Conservation (phyloP, 2,113 vertebrate species). For the Marcusenius ussheri region DNA sequence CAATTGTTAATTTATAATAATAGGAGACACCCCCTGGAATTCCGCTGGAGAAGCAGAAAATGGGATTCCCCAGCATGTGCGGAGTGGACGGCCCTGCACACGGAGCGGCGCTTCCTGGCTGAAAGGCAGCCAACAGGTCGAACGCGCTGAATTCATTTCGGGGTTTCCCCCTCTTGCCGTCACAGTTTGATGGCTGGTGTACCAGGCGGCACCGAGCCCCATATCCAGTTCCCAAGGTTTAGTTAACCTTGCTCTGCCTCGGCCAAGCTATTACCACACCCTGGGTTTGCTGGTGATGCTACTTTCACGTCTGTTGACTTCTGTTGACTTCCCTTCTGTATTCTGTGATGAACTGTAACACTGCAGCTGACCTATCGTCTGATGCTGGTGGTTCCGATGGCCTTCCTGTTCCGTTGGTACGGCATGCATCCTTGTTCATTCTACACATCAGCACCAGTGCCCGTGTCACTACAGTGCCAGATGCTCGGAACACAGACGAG, state of each 20-base stretch:
- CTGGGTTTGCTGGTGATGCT: background rate
- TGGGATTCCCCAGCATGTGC: background rate
- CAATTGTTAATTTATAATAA: constrained; percentile 12
- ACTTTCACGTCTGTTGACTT: too few species aligned
- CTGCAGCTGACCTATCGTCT: background rate
- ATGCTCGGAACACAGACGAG: background rate
- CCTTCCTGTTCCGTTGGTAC: background rate
- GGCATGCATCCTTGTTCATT: background rate
- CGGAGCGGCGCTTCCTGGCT: background rate
- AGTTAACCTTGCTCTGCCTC: background rate
- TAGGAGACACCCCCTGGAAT: constrained; percentile 5
- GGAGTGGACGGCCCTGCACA: background rate
- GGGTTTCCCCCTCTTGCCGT: background rate
- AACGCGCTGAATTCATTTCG: background rate
- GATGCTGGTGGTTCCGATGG: background rate
- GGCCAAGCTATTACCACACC: background rate
- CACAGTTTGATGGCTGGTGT: background rate
- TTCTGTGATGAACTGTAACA: background rate
- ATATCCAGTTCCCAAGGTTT: background rate
- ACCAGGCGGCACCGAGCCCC: background rate
- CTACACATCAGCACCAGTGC: background rate
- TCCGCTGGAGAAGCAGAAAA: background rate
- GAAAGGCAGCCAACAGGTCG: background rate
- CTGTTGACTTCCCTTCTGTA: background rate
- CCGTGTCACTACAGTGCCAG: background rate